Conservation (phyloP, 2,113 vertebrate species). For the Indicator indicator region DNA sequence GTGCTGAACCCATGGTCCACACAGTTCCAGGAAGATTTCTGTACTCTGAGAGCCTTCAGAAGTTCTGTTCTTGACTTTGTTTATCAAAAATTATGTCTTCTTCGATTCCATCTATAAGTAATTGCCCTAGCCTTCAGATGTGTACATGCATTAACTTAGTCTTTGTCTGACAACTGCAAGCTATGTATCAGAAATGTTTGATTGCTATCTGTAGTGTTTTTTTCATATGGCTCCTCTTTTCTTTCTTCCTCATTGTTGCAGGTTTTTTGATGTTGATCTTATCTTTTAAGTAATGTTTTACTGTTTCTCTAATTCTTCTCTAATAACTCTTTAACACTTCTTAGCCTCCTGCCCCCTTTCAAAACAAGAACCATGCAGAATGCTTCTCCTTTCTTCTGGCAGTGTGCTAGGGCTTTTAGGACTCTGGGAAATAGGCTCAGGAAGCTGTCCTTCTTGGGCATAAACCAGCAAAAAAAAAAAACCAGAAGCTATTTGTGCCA, state of each 20-base stretch:
- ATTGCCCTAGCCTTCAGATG: background rate
- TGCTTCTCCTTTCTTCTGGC: background rate
- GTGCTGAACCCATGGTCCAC: background rate
- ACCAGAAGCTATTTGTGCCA: slow-evolving; percentile 20
- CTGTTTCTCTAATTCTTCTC: background rate
- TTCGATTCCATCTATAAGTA: background rate
- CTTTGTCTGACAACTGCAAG: background rate
- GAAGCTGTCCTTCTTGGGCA: slow-evolving; percentile 13
- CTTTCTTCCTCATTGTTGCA: background rate
- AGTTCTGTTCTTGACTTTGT: background rate
- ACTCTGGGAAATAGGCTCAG: background rate
- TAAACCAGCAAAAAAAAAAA: background rate
- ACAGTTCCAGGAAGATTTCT: background rate
- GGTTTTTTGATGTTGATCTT: background rate
- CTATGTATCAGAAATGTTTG: background rate
- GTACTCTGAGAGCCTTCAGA: background rate
- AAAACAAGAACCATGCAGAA: background rate
- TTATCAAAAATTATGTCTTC: background rate
- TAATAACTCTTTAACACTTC: background rate
- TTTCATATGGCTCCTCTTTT: background rate
- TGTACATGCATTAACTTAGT: rapidly evolving
- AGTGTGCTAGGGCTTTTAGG: background rate
- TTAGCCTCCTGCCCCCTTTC: background rate
- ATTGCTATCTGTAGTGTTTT: background rate
- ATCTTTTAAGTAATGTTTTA: background rate